Percentiles rank a stretch among this genome's conserved stretches.
Evolutionary conservation across 2,797 vertebrate species (phyloP).

Genomic region (Buphagus erythrorhynchus): DNA sequence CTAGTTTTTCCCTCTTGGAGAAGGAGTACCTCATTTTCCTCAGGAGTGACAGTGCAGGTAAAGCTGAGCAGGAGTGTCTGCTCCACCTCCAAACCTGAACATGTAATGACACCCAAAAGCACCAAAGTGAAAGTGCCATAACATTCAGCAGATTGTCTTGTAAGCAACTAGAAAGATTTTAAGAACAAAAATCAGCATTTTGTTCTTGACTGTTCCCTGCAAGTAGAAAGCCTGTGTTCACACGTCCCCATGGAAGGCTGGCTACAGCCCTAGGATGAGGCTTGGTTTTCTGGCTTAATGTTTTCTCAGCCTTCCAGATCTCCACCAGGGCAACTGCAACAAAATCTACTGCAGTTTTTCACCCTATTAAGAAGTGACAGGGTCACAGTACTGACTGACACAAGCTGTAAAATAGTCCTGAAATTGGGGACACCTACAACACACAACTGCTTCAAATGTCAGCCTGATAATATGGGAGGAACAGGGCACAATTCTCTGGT

Average conservation of each 20-base stretch:
- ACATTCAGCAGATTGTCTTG: neutral
- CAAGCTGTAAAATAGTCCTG: neutral
- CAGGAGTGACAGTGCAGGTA: rapidly evolving
- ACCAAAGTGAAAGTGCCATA: neutral
- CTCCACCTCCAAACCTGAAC: neutral
- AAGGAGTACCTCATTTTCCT: neutral
- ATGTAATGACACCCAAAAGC: rapidly evolving
- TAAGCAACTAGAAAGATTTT: neutral
- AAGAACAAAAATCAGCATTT: neutral
- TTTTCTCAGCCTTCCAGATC: neutral
- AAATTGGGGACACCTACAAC: neutral
- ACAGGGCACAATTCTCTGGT: neutral
- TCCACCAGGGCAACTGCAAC: neutral
- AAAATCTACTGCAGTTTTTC: neutral
- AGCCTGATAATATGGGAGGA: neutral
- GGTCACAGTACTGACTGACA: neutral
- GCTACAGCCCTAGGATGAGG: neutral
- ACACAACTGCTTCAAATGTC: neutral
- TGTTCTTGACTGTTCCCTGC: neutral
- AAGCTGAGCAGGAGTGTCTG: neutral
- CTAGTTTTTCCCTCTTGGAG: neutral
- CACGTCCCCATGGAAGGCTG: neutral
- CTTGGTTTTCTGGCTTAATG: neutral
- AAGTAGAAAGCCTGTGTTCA: neutral
- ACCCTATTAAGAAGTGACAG: neutral